A percentile compares a stretch with the other conserved stretches of the same genome.
phyloP scores from a whole-genome alignment of 37 sponge, comb jelly and placozoan genomes.

The Geodia barretti region DNA sequence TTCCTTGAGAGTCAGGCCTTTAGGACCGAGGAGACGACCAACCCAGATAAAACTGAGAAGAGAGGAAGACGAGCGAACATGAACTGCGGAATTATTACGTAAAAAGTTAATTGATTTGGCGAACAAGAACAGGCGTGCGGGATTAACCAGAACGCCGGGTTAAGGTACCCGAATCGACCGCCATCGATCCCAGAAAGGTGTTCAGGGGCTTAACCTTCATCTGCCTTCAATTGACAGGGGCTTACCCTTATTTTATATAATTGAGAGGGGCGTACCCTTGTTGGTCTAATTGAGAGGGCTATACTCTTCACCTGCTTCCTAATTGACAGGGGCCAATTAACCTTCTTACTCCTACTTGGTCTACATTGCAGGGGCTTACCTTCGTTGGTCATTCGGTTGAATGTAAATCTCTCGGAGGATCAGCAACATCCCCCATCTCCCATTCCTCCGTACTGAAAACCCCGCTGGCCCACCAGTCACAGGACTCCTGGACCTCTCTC shows the following conservation, averaged over 20 bases:
- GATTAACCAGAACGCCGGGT: slow-evolving; percentile 85
- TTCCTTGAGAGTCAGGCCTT: slow-evolving; percentile 88
- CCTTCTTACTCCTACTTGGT: too few relatives aligned
- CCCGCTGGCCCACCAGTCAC: neutral
- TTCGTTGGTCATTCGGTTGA: slow-evolving; percentile 24
- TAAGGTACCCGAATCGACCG: slow-evolving; percentile 75
- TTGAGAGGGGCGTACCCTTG: too few relatives aligned
- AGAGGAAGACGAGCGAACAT: neutral
- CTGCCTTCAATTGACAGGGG: too few relatives aligned
- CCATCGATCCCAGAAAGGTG: slow-evolving; percentile 80
- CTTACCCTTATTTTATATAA: too few relatives aligned
- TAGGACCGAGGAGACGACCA: slow-evolving; percentile 95
- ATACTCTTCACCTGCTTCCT: too few relatives aligned
- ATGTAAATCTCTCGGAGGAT: slow-evolving; percentile 40
- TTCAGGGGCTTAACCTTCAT: too few relatives aligned
- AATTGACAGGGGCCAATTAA: too few relatives aligned
- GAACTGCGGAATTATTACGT: too few relatives aligned
- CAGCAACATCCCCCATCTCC: neutral
- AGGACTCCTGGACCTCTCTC: slow-evolving; percentile 9
- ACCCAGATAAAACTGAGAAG: slow-evolving; percentile 77
- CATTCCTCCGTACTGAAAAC: neutral
- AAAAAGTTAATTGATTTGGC: too few relatives aligned
- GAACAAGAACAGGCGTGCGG: slow-evolving; percentile 84
- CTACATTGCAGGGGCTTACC: too few relatives aligned
- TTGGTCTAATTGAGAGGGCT: too few relatives aligned